Percentiles rank a stretch among this genome's conserved stretches.
Evolutionary conservation across 2,888 invertebrate genomes (phyloP).

Genomic region (Leucozona laternaria): DNA sequence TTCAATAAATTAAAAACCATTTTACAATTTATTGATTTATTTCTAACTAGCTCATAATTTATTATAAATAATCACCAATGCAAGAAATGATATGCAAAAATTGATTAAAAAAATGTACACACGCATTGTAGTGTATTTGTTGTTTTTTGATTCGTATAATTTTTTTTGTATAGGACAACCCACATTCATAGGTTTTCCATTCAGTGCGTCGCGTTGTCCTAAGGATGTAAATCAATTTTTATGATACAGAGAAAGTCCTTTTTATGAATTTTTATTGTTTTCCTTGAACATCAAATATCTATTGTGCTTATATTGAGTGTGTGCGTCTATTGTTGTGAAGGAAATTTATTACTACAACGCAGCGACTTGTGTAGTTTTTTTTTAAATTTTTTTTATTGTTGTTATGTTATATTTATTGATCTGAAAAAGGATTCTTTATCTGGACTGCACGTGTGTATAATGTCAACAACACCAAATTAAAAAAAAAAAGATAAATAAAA

Average conservation of each 20-base stretch:
- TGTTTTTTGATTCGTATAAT: not conserved
- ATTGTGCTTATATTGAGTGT: conserved; percentile 26
- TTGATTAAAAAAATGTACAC: too few relatives aligned
- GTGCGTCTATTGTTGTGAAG: conserved; percentile 7
- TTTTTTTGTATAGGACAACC: conserved; percentile 1
- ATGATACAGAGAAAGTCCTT: conserved; percentile 44
- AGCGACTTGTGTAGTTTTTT: not conserved
- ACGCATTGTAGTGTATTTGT: too few relatives aligned
- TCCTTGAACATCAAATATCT: conserved; percentile 61
- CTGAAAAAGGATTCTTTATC: not conserved
- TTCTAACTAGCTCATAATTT: too few relatives aligned
- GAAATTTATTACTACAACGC: conserved; percentile 36
- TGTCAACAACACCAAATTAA: not conserved
- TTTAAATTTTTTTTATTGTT: not conserved
- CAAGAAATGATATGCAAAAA: too few relatives aligned
- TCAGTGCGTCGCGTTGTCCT: too few relatives aligned
- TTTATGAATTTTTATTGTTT: conserved; percentile 72
- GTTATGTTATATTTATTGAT: conserved; percentile 8
- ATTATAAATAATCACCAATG: too few relatives aligned
- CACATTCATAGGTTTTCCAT: conserved; percentile 9
- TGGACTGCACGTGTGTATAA: conserved; percentile 40
- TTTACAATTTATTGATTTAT: too few relatives aligned
- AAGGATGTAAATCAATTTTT: conserved; percentile 73
- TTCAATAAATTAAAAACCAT: too few relatives aligned
- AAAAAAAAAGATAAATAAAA: not conserved